A percentile compares a stretch with the other conserved stretches of the same genome.
phyloP scores from a whole-genome alignment of 2,797 vertebrate species.

The Melanotaenia nigrans region DNA sequence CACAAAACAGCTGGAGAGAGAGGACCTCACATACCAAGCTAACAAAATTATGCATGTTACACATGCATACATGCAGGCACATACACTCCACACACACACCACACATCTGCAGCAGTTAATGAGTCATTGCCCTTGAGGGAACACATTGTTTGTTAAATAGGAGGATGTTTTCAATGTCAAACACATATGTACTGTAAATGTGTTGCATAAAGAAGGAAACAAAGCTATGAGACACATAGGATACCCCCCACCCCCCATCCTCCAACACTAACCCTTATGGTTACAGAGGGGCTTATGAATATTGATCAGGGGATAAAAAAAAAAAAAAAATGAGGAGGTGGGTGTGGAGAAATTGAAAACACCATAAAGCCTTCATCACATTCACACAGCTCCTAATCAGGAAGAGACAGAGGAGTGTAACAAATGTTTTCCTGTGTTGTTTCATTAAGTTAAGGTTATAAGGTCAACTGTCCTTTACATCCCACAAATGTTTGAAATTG shows the following conservation, averaged over 20 bases:
- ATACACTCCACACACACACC: conserved; percentile 1
- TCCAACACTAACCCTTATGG: conserved; percentile 35
- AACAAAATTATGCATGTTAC: not conserved
- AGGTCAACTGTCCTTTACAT: conserved; percentile 10
- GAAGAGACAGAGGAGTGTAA: conserved; percentile 7
- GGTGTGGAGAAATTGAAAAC: conserved; percentile 47
- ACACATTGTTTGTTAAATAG: conserved; percentile 54
- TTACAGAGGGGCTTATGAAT: conserved; percentile 59
- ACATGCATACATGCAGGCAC: not conserved
- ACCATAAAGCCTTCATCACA: conserved; percentile 46
- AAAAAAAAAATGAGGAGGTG: conserved; percentile 35
- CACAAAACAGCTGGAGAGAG: not conserved
- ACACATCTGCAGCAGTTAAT: conserved; percentile 43
- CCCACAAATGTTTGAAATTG: conserved; percentile 7
- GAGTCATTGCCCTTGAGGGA: conserved; percentile 54
- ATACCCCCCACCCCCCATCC: conserved; percentile 4
- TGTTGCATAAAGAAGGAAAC: conserved; percentile 14
- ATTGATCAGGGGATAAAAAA: conserved; percentile 58
- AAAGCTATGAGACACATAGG: conserved; percentile 30
- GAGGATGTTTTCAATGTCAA: conserved; percentile 60
- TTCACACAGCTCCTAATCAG: conserved; percentile 47
- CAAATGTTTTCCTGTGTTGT: not conserved
- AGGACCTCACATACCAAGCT: conserved; percentile 15
- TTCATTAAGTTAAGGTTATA: conserved; percentile 31
- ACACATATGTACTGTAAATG: conserved; percentile 16